phyloP scores from a whole-genome alignment of 1,140 invertebrate species.

The Ditylenchus dipsaci region DNA sequence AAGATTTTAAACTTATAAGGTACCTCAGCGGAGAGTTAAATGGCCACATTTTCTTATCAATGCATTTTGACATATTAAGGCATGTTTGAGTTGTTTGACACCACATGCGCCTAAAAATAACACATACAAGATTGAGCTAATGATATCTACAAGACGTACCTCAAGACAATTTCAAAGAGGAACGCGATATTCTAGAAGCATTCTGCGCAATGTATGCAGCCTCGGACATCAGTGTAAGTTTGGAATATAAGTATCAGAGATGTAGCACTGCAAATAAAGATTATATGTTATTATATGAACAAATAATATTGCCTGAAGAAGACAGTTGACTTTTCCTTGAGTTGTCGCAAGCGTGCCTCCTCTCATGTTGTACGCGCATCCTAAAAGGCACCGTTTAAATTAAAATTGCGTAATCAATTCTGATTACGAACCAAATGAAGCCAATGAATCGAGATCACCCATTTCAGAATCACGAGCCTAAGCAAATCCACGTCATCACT shows the following conservation, averaged over 20 bases:
- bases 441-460: conserved; percentile 76
- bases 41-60: conserved; percentile 80
- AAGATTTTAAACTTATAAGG: neutral
- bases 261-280: conserved; percentile 36
- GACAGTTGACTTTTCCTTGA: conserved; percentile 91
- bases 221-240: conserved; percentile 52
- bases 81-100: conserved; percentile 78
- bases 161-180: conserved; percentile 88
- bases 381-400: too few relatives aligned
- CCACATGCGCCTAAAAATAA: conserved; percentile 63
- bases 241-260: conserved; percentile 44
- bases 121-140: too few relatives aligned
- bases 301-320: conserved; percentile 71
- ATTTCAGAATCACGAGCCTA: conserved; percentile 89
- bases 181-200: conserved; percentile 78
- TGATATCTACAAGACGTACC: conserved; percentile 65
- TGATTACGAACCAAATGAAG: too few relatives aligned
- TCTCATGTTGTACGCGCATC: conserved; percentile 72
- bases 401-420: too few relatives aligned
- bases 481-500: neutral
- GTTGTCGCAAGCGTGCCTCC: conserved; percentile 81
- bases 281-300: neutral
- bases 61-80: conserved; percentile 70
- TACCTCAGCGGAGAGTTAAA: conserved; percentile 72
- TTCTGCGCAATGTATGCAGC: conserved; percentile 67